Evolutionary conservation across 2,888 invertebrate genomes (phyloP), one percentile per base, ranked within the genome.

Genomic region (Carterocephalus palaemon): DNA sequence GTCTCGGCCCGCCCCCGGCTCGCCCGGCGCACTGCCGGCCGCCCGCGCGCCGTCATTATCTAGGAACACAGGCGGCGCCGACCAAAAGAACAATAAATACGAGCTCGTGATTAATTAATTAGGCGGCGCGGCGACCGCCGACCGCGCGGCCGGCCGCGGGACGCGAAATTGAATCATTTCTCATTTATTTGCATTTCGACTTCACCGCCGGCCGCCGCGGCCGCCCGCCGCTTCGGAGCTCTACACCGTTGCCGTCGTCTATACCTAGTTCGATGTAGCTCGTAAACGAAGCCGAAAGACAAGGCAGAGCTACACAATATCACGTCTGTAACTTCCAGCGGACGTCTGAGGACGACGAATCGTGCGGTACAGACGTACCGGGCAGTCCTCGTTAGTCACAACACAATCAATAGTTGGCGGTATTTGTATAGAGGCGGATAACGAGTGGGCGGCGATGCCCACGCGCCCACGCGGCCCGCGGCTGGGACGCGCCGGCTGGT

Each of bases 391-490:
- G n/a, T n/a, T n/a, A n/a, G n/a, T n/a, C n/a, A n/a, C n/a, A n/a
- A n/a, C n/a, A n/a, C n/a, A n/a, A n/a, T n/a, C n/a, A n/a, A n/a
- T 13, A 29, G 29, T 29, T 29, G 28, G 39, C 39, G 39, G 28
- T 28, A 29, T 20, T 9, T 36, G 24, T 16, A 24, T 15, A 23
- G 36, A 24, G 15, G 7, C 6, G 13, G 31, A 17, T 42, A 39
- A 53, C 45, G 51, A 48, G 54, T 34, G 47, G 38, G 45, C 12
- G 31, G 20, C 13, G 37, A 32, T 54, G 57, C 48, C 46, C 39
- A 53, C 55, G 38, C 42, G 40, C 43, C 16, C 47, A 45, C 15
- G 43, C 47, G 20, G 52, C 60, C 57, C 64, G 58, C 60, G 58
- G 47, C 50, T 41, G 38, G 31, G 29, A 4, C 7, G 32, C 26